phyloP scores from a whole-genome alignment of 2,797 vertebrate genomes.

The Vultur gryphus region DNA sequence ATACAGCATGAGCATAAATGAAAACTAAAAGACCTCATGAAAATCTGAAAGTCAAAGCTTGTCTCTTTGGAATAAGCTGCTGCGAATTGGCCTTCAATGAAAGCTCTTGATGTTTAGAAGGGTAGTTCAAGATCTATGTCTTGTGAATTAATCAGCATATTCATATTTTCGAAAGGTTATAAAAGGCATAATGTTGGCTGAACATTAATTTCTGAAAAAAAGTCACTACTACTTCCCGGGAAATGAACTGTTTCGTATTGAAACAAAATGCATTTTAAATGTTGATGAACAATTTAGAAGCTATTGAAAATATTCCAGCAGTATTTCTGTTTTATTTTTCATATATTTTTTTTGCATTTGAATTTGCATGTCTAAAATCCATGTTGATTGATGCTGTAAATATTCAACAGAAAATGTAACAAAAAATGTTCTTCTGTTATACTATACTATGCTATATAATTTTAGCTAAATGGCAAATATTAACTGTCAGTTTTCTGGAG shows the following conservation, averaged over 20 bases:
- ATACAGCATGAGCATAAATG: not conserved
- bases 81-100: not conserved
- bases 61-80: not conserved
- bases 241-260: conserved; percentile 52
- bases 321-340: conserved; percentile 9
- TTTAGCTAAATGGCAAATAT: conserved; percentile 30
- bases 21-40: conserved; percentile 10
- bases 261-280: conserved; percentile 65
- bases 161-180: conserved; percentile 59
- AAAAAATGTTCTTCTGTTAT: not conserved
- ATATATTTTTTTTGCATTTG: conserved; percentile 45
- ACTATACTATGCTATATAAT: not conserved
- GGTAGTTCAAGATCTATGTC: conserved; percentile 39
- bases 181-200: conserved; percentile 40
- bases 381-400: conserved; percentile 59
- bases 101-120: conserved; percentile 53
- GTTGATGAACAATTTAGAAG: conserved; percentile 64
- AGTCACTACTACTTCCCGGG: not conserved
- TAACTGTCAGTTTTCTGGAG: not conserved
- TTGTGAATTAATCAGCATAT: conserved; percentile 64
- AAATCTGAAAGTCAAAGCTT: conserved; percentile 56
- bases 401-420: conserved; percentile 50
- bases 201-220: conserved; percentile 50
- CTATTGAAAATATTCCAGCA: conserved; percentile 53
- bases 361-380: conserved; percentile 60